Percentiles rank a stretch among this genome's conserved stretches.
Conservation (phyloP, 2,888 invertebrate species). For the Ophion obscuratus region DNA sequence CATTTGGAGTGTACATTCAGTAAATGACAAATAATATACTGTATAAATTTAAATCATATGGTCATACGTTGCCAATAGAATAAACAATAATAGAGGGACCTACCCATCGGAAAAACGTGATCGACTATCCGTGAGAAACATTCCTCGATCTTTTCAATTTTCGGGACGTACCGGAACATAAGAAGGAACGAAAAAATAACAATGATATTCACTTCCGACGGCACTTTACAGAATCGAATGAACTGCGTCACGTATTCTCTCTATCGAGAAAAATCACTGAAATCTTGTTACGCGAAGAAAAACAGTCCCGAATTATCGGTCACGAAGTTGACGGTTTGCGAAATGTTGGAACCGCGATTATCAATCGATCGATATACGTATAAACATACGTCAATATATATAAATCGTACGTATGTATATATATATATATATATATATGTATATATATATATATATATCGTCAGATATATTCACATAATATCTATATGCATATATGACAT, state of each 20-base stretch:
- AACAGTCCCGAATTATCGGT: background rate
- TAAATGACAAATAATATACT: too few relatives aligned
- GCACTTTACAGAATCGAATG: conserved; percentile 45
- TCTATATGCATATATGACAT: background rate
- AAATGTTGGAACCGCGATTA: conserved; percentile 4
- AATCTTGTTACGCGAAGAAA: background rate
- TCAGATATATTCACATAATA: background rate
- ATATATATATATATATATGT: conserved; percentile 8
- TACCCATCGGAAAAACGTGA: conserved; percentile 48
- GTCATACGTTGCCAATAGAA: background rate
- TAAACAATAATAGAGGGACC: conserved; percentile 21
- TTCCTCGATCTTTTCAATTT: conserved; percentile 15
- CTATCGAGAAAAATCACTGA: background rate
- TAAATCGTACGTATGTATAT: background rate
- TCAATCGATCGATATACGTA: background rate
- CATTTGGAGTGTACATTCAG: too few relatives aligned
- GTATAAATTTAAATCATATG: too few relatives aligned
- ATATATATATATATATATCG: background rate
- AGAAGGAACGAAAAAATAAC: conserved; percentile 13
- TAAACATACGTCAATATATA: background rate
- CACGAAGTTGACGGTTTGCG: conserved; percentile 9
- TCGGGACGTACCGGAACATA: background rate
- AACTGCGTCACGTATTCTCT: background rate
- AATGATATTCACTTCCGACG: conserved; percentile 26
- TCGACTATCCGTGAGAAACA: conserved; percentile 29